Evolutionary conservation across 2,888 invertebrate genomes (phyloP).

Genomic region (Nephrotoma appendiculata): DNA sequence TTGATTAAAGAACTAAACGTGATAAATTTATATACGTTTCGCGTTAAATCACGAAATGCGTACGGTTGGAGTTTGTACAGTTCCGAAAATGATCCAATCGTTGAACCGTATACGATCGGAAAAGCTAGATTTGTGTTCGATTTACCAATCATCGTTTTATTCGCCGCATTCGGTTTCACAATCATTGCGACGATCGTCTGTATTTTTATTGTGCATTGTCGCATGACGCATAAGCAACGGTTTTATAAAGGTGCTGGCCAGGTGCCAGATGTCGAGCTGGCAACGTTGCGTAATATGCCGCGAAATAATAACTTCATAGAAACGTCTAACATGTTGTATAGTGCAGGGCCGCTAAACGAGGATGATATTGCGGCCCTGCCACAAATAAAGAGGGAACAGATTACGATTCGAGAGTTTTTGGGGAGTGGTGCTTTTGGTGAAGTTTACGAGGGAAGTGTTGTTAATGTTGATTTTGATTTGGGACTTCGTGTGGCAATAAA

Average conservation of each 20-base stretch:
- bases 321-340: constrained; percentile 73
- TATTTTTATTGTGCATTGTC: constrained; percentile 34
- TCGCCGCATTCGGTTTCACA: not conserved
- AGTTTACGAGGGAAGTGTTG: constrained; percentile 84
- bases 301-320: constrained; percentile 53
- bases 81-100: constrained; percentile 40
- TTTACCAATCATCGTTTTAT: constrained; percentile 15
- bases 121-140: constrained; percentile 5
- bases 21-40: constrained; percentile 49
- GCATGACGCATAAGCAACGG: constrained; percentile 54
- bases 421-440: constrained; percentile 97
- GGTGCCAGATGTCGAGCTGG: constrained; percentile 68
- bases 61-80: constrained; percentile 76
- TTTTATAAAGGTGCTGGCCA: constrained; percentile 38
- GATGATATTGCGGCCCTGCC: constrained; percentile 68
- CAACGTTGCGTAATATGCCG: constrained; percentile 72
- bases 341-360: constrained; percentile 47
- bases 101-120: constrained; percentile 26
- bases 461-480: constrained; percentile 44
- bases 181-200: constrained; percentile 31
- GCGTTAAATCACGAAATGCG: constrained; percentile 63
- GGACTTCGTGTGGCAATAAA: constrained; percentile 84
- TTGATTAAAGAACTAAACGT: constrained; percentile 48
- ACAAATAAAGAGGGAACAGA: constrained; percentile 73
- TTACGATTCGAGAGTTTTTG: constrained; percentile 73